Evolutionary conservation across 2,888 invertebrate species (phyloP).

Genomic region (Zaprionus bogoriensis): DNA sequence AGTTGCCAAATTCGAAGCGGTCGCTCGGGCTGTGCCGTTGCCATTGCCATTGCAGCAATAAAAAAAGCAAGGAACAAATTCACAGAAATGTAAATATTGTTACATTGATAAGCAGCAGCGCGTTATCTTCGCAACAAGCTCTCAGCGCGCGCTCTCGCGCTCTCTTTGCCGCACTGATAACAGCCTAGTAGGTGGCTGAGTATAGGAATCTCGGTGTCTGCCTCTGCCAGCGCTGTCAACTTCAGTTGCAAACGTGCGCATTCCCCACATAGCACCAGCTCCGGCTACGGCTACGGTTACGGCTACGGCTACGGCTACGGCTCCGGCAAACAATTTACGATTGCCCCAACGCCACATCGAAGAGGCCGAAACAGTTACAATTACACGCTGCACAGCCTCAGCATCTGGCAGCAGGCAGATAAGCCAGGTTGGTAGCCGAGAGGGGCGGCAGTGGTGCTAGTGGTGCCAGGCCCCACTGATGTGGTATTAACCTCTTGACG

Average conservation of each 20-base stretch:
- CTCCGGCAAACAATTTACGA: slow-evolving; percentile 69
- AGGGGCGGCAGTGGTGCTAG: slow-evolving; percentile 23
- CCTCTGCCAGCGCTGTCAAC: slow-evolving; percentile 32
- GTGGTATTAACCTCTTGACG: slow-evolving; percentile 76
- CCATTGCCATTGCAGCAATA: slow-evolving; percentile 38
- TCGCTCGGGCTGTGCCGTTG: slow-evolving; percentile 19
- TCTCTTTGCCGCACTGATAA: slow-evolving; percentile 16
- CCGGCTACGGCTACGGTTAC: too few species aligned
- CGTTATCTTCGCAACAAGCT: slow-evolving; percentile 40
- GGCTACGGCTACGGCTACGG: too few species aligned
- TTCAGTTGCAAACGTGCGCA: neutral
- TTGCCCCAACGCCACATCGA: slow-evolving; percentile 20
- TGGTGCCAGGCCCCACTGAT: slow-evolving; percentile 25
- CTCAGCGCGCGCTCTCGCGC: slow-evolving; percentile 1
- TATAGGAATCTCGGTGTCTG: slow-evolving; percentile 41
- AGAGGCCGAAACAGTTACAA: neutral
- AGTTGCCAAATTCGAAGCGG: slow-evolving; percentile 49
- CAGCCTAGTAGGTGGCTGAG: slow-evolving; percentile 26
- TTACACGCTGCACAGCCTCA: slow-evolving; percentile 32
- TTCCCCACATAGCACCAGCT: slow-evolving; percentile 10
- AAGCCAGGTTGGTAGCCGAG: too few species aligned
- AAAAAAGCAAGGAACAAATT: slow-evolving; percentile 23
- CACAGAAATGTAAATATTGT: slow-evolving; percentile 78
- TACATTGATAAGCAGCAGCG: slow-evolving; percentile 62
- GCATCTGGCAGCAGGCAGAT: slow-evolving; percentile 19